Base-by-base conservation (phyloP, 2,113 vertebrate genomes). In the Phocoena sinus region DNA sequence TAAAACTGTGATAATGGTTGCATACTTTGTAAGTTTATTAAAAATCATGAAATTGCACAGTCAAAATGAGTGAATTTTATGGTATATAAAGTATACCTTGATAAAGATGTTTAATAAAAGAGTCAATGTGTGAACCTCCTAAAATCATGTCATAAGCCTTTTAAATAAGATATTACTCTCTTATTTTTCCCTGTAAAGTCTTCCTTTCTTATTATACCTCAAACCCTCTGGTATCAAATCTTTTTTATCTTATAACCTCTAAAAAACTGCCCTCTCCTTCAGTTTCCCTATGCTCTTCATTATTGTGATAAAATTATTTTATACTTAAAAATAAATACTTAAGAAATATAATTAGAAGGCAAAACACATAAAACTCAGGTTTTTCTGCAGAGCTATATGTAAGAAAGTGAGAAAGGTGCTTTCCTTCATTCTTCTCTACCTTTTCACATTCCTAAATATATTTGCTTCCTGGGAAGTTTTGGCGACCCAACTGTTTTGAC, bases 251-350 rank as follows among this genome's bases (percentile, higher is more conserved):
- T 82, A 65, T 20, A 33, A 33, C 17, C 28, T 70, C 36, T 85
- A 63, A 93, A 53, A 76, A 68, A 82, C 26, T 77, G 4, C 41
- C 8, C 11, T 67, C 23, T 81, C 18, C 38, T 20, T 89, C 38
- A 86, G 14, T 71, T 89, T 81, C 23, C n/a, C 36, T 82, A 0
- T 65, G 26, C 68, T 94, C 95, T 94, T 88, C 88, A 80, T 96
- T 95, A 96, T 96, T 94, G 68, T 95, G 96, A 56, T 98, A 98
- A 97, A 98, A 41, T 91, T 93, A 97, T 95, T 98, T 98, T 98
- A 98, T 76, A 89, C 70, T 98, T 98, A 97, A 97, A 98, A 98
- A 97, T 98, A 98, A 98, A 98, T 97, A 98, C 97, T 98, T 98
- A 98, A 96, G 70, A 98, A 88, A 68, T 94, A 47, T 97, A 97